These are phyloP conservation scores for Salminus brasiliensis DNA, from an alignment of 2,113 vertebrate genomes.

Conservation along the genomic window DNA sequence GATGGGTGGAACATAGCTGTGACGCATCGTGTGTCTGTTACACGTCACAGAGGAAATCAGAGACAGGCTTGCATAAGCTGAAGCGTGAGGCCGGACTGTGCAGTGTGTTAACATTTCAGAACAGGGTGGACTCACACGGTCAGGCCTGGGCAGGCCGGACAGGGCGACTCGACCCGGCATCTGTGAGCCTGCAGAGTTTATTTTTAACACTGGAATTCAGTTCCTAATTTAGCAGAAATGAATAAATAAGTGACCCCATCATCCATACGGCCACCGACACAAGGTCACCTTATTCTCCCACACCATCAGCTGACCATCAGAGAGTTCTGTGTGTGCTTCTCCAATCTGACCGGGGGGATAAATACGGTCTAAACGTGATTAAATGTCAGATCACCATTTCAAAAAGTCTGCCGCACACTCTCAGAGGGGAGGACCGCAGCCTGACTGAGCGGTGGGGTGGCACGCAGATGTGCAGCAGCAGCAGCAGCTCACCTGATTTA, in stretches of 20 bases:
- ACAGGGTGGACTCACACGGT: conserved; percentile 6
- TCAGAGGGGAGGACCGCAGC: too few relatives aligned
- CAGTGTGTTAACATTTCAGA: background rate
- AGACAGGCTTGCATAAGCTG: background rate
- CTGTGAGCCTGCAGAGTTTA: conserved; percentile 20
- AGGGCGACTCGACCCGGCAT: conserved; percentile 11
- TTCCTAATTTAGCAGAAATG: conserved; percentile 21
- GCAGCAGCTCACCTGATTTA: too few relatives aligned
- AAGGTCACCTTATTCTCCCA: background rate
- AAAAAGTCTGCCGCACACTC: too few relatives aligned
- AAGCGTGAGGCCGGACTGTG: background rate
- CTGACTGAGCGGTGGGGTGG: too few relatives aligned
- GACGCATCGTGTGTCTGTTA: background rate
- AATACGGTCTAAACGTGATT: too few relatives aligned
- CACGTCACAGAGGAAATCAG: background rate
- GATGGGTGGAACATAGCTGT: background rate
- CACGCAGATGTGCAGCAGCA: too few relatives aligned
- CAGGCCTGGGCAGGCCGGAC: too few relatives aligned
- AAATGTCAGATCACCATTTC: too few relatives aligned
- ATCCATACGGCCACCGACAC: background rate
- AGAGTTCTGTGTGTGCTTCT: background rate
- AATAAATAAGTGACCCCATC: background rate
- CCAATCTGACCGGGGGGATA: too few relatives aligned
- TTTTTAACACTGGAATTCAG: conserved; percentile 42
- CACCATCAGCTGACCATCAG: background rate